A percentile compares a stretch with the other conserved stretches of the same genome.
Evolutionary conservation across 1,140 invertebrate genomes (phyloP).

Genomic region (Heliothis virescens): DNA sequence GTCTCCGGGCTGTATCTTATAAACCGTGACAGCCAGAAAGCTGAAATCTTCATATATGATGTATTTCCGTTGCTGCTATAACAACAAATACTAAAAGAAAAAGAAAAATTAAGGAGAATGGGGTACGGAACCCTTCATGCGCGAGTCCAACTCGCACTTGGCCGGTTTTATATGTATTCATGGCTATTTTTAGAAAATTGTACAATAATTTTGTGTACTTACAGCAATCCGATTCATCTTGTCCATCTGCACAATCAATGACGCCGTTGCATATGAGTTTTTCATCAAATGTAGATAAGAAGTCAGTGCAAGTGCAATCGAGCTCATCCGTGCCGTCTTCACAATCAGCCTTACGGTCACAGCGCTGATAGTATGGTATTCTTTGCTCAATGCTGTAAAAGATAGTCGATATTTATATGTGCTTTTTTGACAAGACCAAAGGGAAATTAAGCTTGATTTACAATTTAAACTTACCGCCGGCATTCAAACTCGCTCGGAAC

Average conservation of each 20-base stretch:
- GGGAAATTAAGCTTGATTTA: neutral
- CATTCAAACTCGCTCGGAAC: slow-evolving; percentile 75
- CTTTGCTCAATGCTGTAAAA: slow-evolving; percentile 88
- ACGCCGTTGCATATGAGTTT: slow-evolving; percentile 92
- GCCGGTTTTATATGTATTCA: no score
- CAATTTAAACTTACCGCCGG: slow-evolving; percentile 65
- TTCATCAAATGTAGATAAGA: slow-evolving; percentile 85
- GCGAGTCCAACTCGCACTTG: no score
- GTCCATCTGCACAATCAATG: slow-evolving; percentile 91
- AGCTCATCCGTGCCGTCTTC: slow-evolving; percentile 93
- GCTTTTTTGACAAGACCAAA: no score
- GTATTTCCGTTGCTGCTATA: no score
- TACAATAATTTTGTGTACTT: no score
- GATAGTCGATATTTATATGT: neutral
- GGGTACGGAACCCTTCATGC: no score
- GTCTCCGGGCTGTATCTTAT: no score
- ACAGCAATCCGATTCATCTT: slow-evolving; percentile 92
- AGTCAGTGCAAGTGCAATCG: slow-evolving; percentile 91
- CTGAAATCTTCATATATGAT: no score
- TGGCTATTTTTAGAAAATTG: neutral
- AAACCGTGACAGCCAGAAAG: no score
- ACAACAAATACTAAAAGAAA: no score
- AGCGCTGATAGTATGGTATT: slow-evolving; percentile 87
- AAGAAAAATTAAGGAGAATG: no score
- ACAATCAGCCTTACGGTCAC: slow-evolving; percentile 91